These are phyloP conservation scores for Phyllotreta striolata DNA, from an alignment of 2,888 invertebrate genomes.

Conservation along the genomic window DNA sequence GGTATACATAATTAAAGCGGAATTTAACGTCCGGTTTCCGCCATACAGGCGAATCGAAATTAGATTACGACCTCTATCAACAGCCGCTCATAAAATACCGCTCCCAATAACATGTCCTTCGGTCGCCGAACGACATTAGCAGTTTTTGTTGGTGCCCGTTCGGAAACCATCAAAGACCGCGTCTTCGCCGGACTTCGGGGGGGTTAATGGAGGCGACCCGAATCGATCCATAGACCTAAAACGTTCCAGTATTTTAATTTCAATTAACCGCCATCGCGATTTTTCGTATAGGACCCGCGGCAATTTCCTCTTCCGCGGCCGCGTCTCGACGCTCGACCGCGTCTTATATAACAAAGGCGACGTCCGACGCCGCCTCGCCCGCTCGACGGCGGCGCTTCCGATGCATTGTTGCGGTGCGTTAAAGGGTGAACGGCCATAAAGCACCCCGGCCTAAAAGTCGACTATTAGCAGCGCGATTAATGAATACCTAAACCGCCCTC, in stretches of 20 bases:
- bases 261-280: too few relatives aligned
- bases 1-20: neutral
- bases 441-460: neutral
- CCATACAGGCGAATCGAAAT: constrained; percentile 9
- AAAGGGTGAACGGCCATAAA: constrained; percentile 54
- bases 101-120: constrained; percentile 55
- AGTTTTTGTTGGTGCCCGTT: constrained; percentile 49
- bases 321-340: too few relatives aligned
- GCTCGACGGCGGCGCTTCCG: constrained; percentile 57
- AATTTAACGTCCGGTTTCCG: constrained; percentile 6
- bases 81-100: constrained; percentile 29
- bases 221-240: neutral
- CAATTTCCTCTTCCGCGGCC: too few relatives aligned
- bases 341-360: constrained; percentile 51
- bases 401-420: constrained; percentile 62
- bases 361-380: too few relatives aligned
- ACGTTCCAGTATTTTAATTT: too few relatives aligned
- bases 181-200: constrained; percentile 26
- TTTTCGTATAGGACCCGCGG: too few relatives aligned
- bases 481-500: neutral
- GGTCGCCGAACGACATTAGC: constrained; percentile 51
- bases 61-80: constrained; percentile 12
- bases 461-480: neutral
- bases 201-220: constrained; percentile 26
- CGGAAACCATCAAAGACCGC: constrained; percentile 43